Evolutionary conservation across 1,140 invertebrate species (phyloP), one percentile per base, ranked within the genome.

Genomic region (Euschistus heros): DNA sequence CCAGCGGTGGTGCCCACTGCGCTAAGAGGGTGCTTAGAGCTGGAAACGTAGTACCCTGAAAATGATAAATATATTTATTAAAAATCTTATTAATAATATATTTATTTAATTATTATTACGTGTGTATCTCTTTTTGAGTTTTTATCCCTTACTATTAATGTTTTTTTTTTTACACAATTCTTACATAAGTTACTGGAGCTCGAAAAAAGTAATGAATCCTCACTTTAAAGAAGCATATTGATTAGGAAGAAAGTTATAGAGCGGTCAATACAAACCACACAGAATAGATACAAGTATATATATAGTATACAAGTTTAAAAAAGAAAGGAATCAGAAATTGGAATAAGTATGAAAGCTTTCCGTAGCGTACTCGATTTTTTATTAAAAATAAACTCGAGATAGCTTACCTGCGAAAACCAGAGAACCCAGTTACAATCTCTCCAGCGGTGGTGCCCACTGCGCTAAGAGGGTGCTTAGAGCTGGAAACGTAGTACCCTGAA

Each of bases 21-120:
- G 88, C 86, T 30, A 91, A 74, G 83, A 92, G 88, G 26, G 84
- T 85, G 73, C 89, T 86, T 85, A 91, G 88, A 0, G 88, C 85
- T 50, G 88, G 89, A 76, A 87, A 91, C 50, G 88, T 91, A 27
- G 90, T 88, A 44, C 88, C 88, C 80, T 84, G 70, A 62, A n/a
- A 50, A 50, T 2, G n/a, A 1, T 6, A 18, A 1, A 50, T 22
- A 50, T 1, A n/a, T 44, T 44, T 20, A 6, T 18, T 50, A 6
- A 13, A 20, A 13, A 20, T 50, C 5, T n/a, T 20, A 50, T n/a
- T 47, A 60, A n/a, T 30, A 60, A 60, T 33, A 46, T 22, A 37
- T 18, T 24, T 15, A 47, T n/a, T 30, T 24, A 22, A 46, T 54
- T 13, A 30, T 57, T 37, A 55, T 55, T 10, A 13, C 8, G n/a